phyloP scores from a whole-genome alignment of 2,113 vertebrate species.

The Callorhinus ursinus region DNA sequence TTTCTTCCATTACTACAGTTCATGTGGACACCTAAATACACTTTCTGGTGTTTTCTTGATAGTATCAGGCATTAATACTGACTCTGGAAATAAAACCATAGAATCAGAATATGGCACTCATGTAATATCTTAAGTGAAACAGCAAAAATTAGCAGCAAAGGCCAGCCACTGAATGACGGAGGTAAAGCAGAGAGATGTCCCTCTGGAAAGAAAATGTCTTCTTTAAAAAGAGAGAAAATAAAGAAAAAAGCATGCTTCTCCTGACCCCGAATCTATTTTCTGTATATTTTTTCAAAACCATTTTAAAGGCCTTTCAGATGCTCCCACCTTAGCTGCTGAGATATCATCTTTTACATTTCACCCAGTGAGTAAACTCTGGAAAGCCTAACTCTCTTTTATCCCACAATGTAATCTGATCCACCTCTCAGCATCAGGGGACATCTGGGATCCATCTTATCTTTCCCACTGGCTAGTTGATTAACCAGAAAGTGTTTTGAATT shows the following conservation, averaged over 20 bases:
- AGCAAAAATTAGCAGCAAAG: constrained; percentile 4
- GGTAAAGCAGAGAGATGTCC: background rate
- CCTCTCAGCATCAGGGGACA: constrained; percentile 79
- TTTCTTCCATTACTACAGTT: background rate
- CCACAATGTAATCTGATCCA: constrained; percentile 79
- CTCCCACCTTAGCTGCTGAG: constrained; percentile 70
- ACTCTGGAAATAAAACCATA: background rate
- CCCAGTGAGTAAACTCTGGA: constrained; percentile 77
- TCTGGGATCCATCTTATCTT: constrained; percentile 87
- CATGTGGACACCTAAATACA: background rate
- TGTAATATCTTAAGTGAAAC: constrained; percentile 50
- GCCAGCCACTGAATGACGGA: background rate
- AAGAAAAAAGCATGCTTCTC: constrained; percentile 63
- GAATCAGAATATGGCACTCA: background rate
- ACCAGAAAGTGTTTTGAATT: constrained; percentile 83
- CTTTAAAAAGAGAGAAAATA: constrained; percentile 35
- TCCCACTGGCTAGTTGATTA: constrained; percentile 80
- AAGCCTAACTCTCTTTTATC: constrained; percentile 77
- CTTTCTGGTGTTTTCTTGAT: background rate
- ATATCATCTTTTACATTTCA: constrained; percentile 78
- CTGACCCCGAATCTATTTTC: constrained; percentile 70
- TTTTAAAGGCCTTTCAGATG: constrained; percentile 72
- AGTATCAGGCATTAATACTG: background rate
- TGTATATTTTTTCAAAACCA: constrained; percentile 74
- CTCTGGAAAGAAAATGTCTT: background rate